These are phyloP conservation scores for Lasioglossum malachurum DNA, from an alignment of 2,888 invertebrate genomes.

Conservation along the genomic window DNA sequence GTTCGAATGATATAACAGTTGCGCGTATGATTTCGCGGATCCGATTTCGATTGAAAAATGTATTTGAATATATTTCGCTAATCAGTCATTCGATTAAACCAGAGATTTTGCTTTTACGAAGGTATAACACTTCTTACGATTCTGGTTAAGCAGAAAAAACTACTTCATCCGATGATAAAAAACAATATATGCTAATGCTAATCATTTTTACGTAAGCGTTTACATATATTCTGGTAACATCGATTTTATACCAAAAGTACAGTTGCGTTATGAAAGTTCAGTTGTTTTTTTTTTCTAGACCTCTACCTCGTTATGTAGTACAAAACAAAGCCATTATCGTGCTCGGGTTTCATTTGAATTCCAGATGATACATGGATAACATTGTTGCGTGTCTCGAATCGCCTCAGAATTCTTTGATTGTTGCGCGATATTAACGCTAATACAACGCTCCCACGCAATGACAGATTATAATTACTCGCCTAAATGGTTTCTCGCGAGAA, in stretches of 20 bases:
- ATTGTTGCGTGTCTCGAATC: constrained; percentile 69
- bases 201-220: neutral
- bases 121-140: neutral
- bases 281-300: constrained; percentile 16
- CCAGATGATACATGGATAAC: constrained; percentile 55
- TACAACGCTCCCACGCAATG: constrained; percentile 66
- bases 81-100: neutral
- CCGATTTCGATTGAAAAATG: neutral
- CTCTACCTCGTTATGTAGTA: constrained; percentile 39
- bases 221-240: neutral
- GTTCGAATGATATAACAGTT: constrained; percentile 29
- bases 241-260: neutral
- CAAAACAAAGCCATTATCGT: constrained; percentile 57
- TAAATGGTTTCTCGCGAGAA: constrained; percentile 16
- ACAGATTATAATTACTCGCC: constrained; percentile 49
- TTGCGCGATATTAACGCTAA: constrained; percentile 66
- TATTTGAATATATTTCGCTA: too few species aligned
- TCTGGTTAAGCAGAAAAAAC: neutral
- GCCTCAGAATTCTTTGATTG: constrained; percentile 65
- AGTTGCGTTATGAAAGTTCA: constrained; percentile 22
- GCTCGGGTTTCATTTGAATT: constrained; percentile 56
- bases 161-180: neutral
- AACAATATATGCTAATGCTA: accelerated
- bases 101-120: neutral
- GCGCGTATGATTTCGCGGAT: neutral